These are phyloP conservation scores for Myoxocephalus aenaeus DNA, from an alignment of 2,797 vertebrate species.

Conservation along the genomic window DNA sequence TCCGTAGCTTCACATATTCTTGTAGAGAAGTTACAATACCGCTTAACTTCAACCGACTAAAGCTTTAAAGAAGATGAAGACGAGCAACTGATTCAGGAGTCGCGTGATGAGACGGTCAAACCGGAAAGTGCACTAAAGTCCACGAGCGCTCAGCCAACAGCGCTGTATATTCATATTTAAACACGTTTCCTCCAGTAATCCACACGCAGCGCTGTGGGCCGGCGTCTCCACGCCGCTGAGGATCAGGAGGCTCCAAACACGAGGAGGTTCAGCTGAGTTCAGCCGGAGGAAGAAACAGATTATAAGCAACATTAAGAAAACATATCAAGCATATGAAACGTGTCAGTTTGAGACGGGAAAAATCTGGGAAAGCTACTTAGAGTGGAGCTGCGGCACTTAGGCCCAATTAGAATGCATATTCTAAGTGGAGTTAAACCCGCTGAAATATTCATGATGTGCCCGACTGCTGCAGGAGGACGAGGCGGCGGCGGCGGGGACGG, in stretches of 20 bases:
- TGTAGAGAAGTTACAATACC: neutral
- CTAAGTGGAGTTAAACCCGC: conserved; percentile 79
- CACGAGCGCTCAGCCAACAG: neutral
- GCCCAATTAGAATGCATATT: conserved; percentile 83
- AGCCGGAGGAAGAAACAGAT: conserved; percentile 37
- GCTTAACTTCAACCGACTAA: no score
- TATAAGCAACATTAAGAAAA: conserved; percentile 59
- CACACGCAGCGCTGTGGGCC: no score
- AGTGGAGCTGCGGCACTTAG: conserved; percentile 73
- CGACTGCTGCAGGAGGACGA: conserved; percentile 49
- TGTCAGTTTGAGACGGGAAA: conserved; percentile 72
- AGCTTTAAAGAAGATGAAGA: no score
- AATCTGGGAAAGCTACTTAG: conserved; percentile 71
- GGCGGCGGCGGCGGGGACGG: neutral
- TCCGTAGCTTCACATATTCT: neutral
- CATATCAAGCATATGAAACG: conserved; percentile 61
- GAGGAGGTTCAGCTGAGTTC: conserved; percentile 46
- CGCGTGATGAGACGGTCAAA: neutral
- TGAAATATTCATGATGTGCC: conserved; percentile 80
- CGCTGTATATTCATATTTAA: neutral
- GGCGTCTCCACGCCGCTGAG: conserved; percentile 18
- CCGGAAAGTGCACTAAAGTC: no score
- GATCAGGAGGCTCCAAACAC: conserved; percentile 9
- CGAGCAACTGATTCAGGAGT: neutral
- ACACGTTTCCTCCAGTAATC: no score